These are phyloP conservation scores for Gracilinanus agilis DNA, from an alignment of 2,113 vertebrate genomes.

Conservation along the genomic window DNA sequence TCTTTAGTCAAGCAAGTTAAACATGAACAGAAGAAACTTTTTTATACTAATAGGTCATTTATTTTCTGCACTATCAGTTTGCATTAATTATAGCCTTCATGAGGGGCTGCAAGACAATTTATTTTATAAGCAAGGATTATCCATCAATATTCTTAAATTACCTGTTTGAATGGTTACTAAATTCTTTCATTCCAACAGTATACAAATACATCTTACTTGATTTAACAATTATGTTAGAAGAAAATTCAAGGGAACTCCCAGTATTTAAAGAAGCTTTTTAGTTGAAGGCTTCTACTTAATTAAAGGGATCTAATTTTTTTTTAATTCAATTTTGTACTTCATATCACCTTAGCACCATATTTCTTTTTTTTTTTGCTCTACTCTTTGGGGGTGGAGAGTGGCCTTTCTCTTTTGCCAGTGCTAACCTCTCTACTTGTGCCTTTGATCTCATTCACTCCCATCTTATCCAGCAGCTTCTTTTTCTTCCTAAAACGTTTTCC, in stretches of 20 bases:
- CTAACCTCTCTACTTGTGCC: background rate
- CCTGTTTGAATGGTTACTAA: background rate
- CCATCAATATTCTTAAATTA: background rate
- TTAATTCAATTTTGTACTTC: background rate
- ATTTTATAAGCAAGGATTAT: background rate
- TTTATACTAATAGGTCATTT: background rate
- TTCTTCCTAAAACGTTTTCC: no score
- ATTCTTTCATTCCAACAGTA: background rate
- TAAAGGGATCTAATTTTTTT: background rate
- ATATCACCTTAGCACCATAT: background rate
- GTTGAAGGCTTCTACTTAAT: background rate
- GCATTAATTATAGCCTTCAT: background rate
- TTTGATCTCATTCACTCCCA: background rate
- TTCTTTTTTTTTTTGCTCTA: background rate
- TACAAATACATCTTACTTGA: background rate
- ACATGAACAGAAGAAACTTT: background rate
- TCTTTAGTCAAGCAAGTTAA: background rate
- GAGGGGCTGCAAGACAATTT: background rate
- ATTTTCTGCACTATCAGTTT: background rate
- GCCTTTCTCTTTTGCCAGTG: background rate
- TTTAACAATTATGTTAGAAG: background rate
- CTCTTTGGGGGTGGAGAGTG: background rate
- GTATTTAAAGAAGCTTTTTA: no score
- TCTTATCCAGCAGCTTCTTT: background rate
- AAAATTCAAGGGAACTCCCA: background rate